phyloP scores from a whole-genome alignment of 1,140 invertebrate genomes.

The Bathynomus jamesi region DNA sequence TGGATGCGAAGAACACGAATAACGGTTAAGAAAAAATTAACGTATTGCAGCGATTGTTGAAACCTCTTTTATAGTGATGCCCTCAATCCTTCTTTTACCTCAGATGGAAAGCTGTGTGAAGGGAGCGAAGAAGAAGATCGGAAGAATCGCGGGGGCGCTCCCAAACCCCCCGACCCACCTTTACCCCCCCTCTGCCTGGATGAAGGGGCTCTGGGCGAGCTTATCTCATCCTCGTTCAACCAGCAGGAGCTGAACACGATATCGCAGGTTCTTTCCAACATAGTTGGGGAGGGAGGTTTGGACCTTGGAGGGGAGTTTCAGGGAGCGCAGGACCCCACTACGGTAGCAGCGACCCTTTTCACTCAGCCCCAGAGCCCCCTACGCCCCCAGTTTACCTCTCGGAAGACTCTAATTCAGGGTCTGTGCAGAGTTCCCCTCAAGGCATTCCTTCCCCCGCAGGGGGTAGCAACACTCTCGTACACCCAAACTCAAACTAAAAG shows the following conservation, averaged over 20 bases:
- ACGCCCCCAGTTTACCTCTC: not conserved
- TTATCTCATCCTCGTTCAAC: constrained; percentile 41
- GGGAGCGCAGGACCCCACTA: not conserved
- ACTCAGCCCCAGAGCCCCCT: not conserved
- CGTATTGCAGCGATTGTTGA: no score
- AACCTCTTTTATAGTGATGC: no score
- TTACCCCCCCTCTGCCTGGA: constrained; percentile 16
- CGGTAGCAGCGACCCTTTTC: not conserved
- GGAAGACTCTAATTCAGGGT: not conserved
- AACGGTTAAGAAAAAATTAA: no score
- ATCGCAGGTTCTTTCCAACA: constrained; percentile 40
- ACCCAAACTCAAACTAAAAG: not conserved
- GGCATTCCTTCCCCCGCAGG: not conserved
- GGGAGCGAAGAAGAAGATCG: not conserved
- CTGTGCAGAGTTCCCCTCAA: not conserved
- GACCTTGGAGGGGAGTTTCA: not conserved
- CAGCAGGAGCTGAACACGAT: constrained; percentile 41
- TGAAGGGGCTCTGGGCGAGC: constrained; percentile 21
- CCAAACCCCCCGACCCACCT: no score
- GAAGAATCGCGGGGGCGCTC: not conserved
- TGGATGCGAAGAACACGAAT: no score
- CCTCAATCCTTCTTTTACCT: not conserved
- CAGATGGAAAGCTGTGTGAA: not conserved
- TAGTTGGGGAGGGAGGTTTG: constrained; percentile 14
- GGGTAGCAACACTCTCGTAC: not conserved